These are phyloP conservation scores for Myotis brandtii DNA, from an alignment of 2,113 vertebrate genomes.

Conservation along the genomic window DNA sequence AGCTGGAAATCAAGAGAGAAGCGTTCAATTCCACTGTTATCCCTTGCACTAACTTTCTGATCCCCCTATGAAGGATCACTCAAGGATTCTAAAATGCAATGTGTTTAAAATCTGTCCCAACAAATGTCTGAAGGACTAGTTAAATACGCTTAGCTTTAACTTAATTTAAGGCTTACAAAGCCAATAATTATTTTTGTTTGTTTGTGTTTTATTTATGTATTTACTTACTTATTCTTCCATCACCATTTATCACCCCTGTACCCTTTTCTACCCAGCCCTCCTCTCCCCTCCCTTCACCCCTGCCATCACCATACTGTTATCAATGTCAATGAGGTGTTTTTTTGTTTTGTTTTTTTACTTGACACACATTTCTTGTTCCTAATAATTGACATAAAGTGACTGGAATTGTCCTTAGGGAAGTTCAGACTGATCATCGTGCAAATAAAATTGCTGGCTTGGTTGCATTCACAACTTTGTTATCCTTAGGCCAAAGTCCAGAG, in stretches of 20 bases:
- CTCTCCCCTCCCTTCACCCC: too few relatives aligned
- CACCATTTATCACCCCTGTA: too few relatives aligned
- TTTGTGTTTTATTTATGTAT: too few relatives aligned
- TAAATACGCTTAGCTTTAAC: constrained; percentile 46
- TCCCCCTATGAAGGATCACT: constrained; percentile 5
- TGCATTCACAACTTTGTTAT: constrained; percentile 54
- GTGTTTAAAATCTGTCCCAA: constrained; percentile 56
- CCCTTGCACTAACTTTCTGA: neutral
- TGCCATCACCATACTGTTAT: too few relatives aligned
- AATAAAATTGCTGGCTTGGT: constrained; percentile 54
- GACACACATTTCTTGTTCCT: constrained; percentile 30
- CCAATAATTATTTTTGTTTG: constrained; percentile 21
- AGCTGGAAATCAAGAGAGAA: neutral
- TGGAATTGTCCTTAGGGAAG: constrained; percentile 62
- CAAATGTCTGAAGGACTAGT: constrained; percentile 47
- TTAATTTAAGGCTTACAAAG: constrained; percentile 62
- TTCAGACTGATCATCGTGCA: constrained; percentile 48
- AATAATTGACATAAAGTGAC: constrained; percentile 61
- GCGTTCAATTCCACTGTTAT: constrained; percentile 23
- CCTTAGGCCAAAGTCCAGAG: constrained; percentile 26
- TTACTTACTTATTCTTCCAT: too few relatives aligned
- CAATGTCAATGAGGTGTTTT: too few relatives aligned
- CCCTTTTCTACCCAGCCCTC: too few relatives aligned
- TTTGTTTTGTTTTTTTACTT: neutral
- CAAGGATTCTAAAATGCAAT: constrained; percentile 33